Evolutionary conservation across 2,113 vertebrate genomes (phyloP).

Genomic region (Neogale vison): DNA sequence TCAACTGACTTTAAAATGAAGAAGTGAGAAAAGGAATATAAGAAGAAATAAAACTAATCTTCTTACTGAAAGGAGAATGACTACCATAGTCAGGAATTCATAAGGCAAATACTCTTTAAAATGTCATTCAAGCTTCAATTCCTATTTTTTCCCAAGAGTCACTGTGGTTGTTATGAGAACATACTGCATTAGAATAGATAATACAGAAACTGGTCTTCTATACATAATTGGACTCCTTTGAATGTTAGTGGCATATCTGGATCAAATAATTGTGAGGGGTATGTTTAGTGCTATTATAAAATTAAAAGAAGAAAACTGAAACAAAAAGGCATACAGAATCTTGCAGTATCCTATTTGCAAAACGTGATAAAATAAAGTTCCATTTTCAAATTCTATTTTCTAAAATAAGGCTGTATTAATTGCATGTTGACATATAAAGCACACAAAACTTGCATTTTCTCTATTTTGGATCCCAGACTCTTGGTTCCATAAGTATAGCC

Average conservation of each 20-base stretch:
- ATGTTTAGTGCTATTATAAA: neutral
- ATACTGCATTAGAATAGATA: neutral
- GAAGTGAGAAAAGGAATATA: neutral
- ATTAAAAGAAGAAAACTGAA: neutral
- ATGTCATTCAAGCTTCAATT: neutral
- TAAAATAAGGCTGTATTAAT: slow-evolving; percentile 38
- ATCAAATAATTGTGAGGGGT: neutral
- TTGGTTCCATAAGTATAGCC: slow-evolving; percentile 43
- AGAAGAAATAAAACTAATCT: slow-evolving; percentile 42
- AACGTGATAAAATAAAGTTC: neutral
- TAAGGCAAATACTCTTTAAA: neutral
- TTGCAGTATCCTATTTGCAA: neutral
- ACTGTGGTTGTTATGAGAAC: neutral
- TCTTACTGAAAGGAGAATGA: slow-evolving; percentile 26
- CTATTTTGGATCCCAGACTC: slow-evolving; percentile 11
- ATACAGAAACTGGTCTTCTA: neutral
- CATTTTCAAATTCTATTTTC: slow-evolving; percentile 55
- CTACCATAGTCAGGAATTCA: slow-evolving; percentile 5
- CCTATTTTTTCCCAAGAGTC: neutral
- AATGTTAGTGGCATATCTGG: neutral
- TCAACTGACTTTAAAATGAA: slow-evolving; percentile 15
- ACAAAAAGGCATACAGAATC: neutral
- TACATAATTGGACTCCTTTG: neutral
- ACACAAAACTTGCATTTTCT: slow-evolving; percentile 71
- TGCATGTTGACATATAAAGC: slow-evolving; percentile 13